Evolutionary conservation across 1,140 invertebrate genomes (phyloP), one percentile per base, ranked within the genome.

Genomic region (Wasmannia auropunctata): DNA sequence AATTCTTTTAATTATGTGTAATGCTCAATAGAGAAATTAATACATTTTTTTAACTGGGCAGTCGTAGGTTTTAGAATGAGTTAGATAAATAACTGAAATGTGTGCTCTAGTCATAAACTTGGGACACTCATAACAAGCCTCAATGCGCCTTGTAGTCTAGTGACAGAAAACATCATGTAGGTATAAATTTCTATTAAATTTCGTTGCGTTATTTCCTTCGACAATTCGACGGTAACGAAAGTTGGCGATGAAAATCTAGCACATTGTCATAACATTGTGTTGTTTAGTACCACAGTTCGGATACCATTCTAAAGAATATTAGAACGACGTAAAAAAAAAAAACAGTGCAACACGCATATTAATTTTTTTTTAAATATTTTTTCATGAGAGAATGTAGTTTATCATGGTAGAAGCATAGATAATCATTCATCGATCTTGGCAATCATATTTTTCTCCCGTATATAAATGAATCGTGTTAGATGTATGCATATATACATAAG

Each of bases 51-150:
- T 25, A 74, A 81, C 54, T 49, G 58, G 67, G 79, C 60, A 76
- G 54, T 86, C 19, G 58, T 86, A 89, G 40, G 31, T 79, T 37
- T 77, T 87, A 89, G 76, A 90, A 80, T 65, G 81, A 72, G 74
- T 77, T 88, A 88, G 77, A 90, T 3, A 58, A 85, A 62, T 76
- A 91, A 80, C 54, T 87, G 72, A 92, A 93, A 93, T 92, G 91
- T 94, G 91, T 93, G 92, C 90, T 93, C 93, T 94, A 94, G 93
- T 94, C 93, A 93, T 93, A 89, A 88, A 93, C 87, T 88, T 75
- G 92, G 91, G 86, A 87, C 63, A 89, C 83, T 91, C 69, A 49
- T 80, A 90, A 86, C 77, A 92, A 87, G 89, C 92, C 91, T 93
- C 80, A 91, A 91, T 89, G 89, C 86, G 91, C 88, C 88, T 93